phyloP scores from a whole-genome alignment of 2,113 vertebrate genomes.

The Apodemus speciosus region DNA sequence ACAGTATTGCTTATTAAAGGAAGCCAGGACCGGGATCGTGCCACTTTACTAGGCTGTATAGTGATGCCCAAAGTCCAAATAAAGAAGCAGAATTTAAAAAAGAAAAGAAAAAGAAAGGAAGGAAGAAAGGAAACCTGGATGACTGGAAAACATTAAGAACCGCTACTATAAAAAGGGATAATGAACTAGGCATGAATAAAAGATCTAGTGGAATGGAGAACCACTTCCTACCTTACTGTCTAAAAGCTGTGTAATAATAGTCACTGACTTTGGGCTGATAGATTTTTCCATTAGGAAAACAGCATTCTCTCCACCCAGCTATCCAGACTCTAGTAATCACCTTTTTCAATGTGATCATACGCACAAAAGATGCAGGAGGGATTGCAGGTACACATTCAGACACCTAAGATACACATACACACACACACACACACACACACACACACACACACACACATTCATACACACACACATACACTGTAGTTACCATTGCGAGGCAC shows the following conservation, averaged over 20 bases:
- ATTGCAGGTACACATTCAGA: neutral
- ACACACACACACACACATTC: neutral
- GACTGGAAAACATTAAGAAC: neutral
- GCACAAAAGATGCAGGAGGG: neutral
- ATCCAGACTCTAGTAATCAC: neutral
- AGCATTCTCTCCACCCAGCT: neutral
- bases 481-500: neutral
- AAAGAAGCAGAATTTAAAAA: neutral
- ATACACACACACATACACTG: too few relatives aligned
- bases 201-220: neutral
- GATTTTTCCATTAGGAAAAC: conserved; percentile 39
- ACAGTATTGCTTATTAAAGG: neutral
- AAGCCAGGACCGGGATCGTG: neutral
- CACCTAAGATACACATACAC: neutral
- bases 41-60: neutral
- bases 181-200: neutral
- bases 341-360: neutral
- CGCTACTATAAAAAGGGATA: neutral
- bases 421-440: neutral
- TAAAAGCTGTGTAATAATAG: neutral
- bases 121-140: neutral
- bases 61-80: neutral
- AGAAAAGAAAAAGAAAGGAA: neutral
- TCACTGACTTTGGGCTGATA: neutral
- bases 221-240: neutral